Evolutionary conservation across 2,888 invertebrate genomes (phyloP).

Genomic region (Bembecia ichneumoniformis): DNA sequence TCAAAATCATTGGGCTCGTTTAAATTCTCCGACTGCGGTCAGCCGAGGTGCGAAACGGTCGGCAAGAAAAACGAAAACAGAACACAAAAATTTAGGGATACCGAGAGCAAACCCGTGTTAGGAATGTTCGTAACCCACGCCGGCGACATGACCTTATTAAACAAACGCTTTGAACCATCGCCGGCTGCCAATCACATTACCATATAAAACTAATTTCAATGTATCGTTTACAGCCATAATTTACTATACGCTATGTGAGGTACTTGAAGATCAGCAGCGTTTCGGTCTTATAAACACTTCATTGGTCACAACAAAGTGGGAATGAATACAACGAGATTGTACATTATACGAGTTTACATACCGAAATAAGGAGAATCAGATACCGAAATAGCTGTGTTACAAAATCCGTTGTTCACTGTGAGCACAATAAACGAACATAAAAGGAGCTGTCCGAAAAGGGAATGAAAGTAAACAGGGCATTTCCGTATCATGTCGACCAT

Average conservation of each 20-base stretch:
- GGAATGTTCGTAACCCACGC: conserved; percentile 50
- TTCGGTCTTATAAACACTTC: neutral
- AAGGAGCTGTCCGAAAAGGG: conserved; percentile 54
- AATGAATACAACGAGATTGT: conserved; percentile 23
- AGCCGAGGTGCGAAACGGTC: conserved; percentile 54
- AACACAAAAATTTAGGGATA: conserved; percentile 39
- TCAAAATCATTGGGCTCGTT: conserved; percentile 49
- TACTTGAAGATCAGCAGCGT: no score
- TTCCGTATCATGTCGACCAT: conserved; percentile 46
- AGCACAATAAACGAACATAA: conserved; percentile 47
- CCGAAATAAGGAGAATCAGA: conserved; percentile 30
- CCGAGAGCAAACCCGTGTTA: conserved; percentile 56
- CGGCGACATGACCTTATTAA: conserved; percentile 53
- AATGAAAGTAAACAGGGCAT: conserved; percentile 52
- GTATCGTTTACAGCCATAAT: neutral
- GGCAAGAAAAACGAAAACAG: conserved; percentile 43
- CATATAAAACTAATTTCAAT: conserved; percentile 40
- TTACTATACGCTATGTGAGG: neutral
- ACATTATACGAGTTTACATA: conserved; percentile 15
- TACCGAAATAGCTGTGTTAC: conserved; percentile 45
- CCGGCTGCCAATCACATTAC: conserved; percentile 38
- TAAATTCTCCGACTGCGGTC: conserved; percentile 44
- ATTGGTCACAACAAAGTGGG: neutral
- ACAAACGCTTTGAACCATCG: conserved; percentile 41
- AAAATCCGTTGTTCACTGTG: conserved; percentile 46